These are phyloP conservation scores for Melanotaenia nigrans DNA, from an alignment of 2,797 vertebrate species.

Conservation along the genomic window DNA sequence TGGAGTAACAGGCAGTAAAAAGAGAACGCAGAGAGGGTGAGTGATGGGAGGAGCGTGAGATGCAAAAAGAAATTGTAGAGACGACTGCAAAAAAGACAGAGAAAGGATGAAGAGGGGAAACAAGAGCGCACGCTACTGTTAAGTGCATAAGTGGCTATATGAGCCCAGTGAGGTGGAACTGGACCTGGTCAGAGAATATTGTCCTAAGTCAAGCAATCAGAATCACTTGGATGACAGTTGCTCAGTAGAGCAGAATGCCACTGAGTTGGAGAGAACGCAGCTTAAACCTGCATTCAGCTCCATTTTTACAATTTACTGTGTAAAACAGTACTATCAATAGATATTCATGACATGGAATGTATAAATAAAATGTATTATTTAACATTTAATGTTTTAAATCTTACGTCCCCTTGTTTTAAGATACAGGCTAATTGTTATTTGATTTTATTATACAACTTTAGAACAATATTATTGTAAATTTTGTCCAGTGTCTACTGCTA, in stretches of 20 bases:
- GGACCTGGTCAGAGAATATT: constrained; percentile 77
- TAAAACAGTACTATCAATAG: constrained; percentile 11
- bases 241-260: constrained; percentile 77
- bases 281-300: constrained; percentile 64
- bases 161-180: constrained; percentile 82
- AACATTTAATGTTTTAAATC: no score
- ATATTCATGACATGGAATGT: not conserved
- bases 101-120: constrained; percentile 43
- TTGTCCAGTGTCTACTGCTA: no score
- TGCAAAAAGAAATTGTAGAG: constrained; percentile 59
- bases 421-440: no score
- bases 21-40: constrained; percentile 60
- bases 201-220: constrained; percentile 76
- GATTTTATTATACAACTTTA: no score
- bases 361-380: not conserved
- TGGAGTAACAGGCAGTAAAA: constrained; percentile 63
- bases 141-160: constrained; percentile 81
- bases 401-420: no score
- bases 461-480: no score
- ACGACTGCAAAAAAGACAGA: constrained; percentile 58
- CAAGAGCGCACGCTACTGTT: constrained; percentile 70
- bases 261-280: constrained; percentile 37
- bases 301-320: constrained; percentile 41
- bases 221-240: constrained; percentile 76
- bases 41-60: constrained; percentile 66